Evolutionary conservation across 2,888 invertebrate species (phyloP).

Genomic region (Cheilosia impressa): DNA sequence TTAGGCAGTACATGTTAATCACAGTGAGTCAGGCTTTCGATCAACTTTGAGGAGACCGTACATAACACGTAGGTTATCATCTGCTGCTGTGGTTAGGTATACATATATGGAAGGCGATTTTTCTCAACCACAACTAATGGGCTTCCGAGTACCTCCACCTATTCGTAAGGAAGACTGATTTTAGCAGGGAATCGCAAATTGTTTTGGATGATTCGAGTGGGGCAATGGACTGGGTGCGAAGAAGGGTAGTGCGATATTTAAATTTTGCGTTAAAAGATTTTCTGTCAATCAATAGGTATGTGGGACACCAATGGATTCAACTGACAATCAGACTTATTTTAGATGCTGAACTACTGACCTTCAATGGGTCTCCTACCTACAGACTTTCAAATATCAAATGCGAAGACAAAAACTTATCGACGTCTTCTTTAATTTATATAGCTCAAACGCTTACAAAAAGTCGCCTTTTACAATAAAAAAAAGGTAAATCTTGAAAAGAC

Average conservation of each 20-base stretch:
- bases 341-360: no score
- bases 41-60: constrained; percentile 6
- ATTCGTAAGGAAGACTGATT: constrained; percentile 19
- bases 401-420: no score
- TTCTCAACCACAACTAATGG: constrained; percentile 1
- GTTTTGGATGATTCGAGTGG: constrained; percentile 2
- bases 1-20: constrained; percentile 66
- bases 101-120: neutral
- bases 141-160: constrained; percentile 8
- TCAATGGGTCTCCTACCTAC: no score
- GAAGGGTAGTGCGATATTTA: neutral
- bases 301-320: neutral
- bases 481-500: no score
- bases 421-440: no score
- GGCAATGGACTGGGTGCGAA: neutral
- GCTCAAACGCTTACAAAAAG: no score
- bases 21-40: constrained; percentile 55
- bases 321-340: no score
- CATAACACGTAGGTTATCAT: constrained; percentile 12
- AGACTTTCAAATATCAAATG: no score
- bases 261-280: neutral
- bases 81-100: constrained; percentile 9
- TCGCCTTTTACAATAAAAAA: no score
- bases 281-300: neutral
- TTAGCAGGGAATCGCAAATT: constrained; percentile 37